Base-by-base conservation (phyloP, 2,888 invertebrate species). In the Ernsta delagoae region DNA sequence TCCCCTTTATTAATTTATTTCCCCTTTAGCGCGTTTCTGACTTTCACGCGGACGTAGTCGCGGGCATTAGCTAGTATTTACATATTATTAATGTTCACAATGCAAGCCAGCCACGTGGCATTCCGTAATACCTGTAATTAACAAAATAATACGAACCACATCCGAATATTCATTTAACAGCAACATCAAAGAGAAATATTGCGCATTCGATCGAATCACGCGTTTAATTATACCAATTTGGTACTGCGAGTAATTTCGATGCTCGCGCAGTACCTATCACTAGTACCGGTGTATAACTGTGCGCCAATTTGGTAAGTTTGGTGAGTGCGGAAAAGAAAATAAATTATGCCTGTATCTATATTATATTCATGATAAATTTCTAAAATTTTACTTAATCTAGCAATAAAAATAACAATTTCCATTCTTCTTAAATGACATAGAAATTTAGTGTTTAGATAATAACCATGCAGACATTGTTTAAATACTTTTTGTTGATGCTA, bases 111-210 rank as follows among this genome's bases (percentile, higher is more conserved):
- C 84, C 86, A 73, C 83, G 83, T 79, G 81, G 84, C 83, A 85
- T 84, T 82, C 81, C 80, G 82, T 83, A 86, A 87, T 84, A 84
- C 80, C 81, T 85, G 85, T 88, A 88, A 89, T 90, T 89, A 89
- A 85, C 83, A 84, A 84, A 88, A 89, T 88, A 86, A 86, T 83
- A 79, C 79, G 82, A 75, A 77, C 75, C 75, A 74, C 75, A 80
- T 78, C 75, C 79, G 81, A 79, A 83, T 82, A 86, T 87, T 85
- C 84, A 86, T 88, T 87, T 83, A 84, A 84, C 82, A 77, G 78
- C 71, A 77, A 80, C 82, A 84, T 86, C 84, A 85, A 85, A 84
- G 85, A 81, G 85, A 87, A 83, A 85, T 87, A 87, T 86, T 85
- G 87, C 81, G 80, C 84, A 82, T 77, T 83, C 83, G 76, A 83